These are phyloP conservation scores for Caenorhabditis becei DNA, from an alignment of 2,888 invertebrate genomes.

Conservation along the genomic window DNA sequence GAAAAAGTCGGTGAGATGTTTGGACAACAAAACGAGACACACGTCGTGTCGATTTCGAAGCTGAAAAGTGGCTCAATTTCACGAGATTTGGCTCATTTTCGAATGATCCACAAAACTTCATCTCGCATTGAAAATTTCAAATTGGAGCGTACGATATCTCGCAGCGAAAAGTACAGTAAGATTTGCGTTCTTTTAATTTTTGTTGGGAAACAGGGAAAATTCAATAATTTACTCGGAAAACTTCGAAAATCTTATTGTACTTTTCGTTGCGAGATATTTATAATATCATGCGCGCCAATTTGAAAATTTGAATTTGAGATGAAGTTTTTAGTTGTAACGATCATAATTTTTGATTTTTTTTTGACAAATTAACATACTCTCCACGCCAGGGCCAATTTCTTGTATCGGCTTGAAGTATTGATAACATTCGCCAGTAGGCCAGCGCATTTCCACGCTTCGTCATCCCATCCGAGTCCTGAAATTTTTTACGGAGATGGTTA, in stretches of 20 bases:
- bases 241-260: too few relatives aligned
- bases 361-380: not conserved
- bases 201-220: not conserved
- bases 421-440: not conserved
- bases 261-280: too few relatives aligned
- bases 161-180: too few relatives aligned
- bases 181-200: not conserved
- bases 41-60: not conserved
- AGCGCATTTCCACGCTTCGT: not conserved
- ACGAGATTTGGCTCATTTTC: too few relatives aligned
- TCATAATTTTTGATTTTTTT: not conserved
- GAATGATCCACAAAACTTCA: too few relatives aligned
- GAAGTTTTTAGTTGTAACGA: too few relatives aligned
- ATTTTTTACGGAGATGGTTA: too few relatives aligned
- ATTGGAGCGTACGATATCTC: too few relatives aligned
- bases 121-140: too few relatives aligned
- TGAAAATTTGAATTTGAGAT: too few relatives aligned
- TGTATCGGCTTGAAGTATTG: not conserved
- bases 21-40: conserved; percentile 2
- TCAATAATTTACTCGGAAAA: too few relatives aligned
- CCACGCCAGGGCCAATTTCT: conserved; percentile 13
- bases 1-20: conserved; percentile 18
- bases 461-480: conserved; percentile 16
- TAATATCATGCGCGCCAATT: too few relatives aligned
- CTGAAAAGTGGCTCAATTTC: conserved; percentile 1